These are phyloP conservation scores for Tetranychus cinnabarinus DNA, from an alignment of 1,140 invertebrate species.

Conservation along the genomic window DNA sequence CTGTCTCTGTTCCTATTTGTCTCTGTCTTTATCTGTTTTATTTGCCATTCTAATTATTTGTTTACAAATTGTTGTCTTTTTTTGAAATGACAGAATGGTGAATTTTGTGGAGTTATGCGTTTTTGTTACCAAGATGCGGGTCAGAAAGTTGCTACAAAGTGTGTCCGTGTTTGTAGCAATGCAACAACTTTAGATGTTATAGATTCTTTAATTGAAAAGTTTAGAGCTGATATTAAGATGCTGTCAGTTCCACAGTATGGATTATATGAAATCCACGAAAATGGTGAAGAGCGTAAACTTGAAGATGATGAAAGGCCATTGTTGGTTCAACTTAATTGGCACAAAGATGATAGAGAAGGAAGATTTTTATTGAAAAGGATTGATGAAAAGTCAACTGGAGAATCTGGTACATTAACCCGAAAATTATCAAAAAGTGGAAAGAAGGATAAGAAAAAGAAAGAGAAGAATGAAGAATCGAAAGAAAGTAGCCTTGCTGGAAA, in stretches of 20 bases:
- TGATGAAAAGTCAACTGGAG: constrained; percentile 34
- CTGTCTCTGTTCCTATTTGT: too few species aligned
- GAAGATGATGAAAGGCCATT: constrained; percentile 75
- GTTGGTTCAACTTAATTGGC: constrained; percentile 96
- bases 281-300: constrained; percentile 74
- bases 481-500: constrained; percentile 50
- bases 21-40: too few species aligned
- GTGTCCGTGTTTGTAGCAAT: constrained; percentile 84
- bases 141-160: constrained; percentile 96
- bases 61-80: neutral
- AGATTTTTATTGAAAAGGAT: constrained; percentile 75
- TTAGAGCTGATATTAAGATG: constrained; percentile 98
- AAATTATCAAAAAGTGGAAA: constrained; percentile 96
- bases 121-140: constrained; percentile 97
- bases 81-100: constrained; percentile 34
- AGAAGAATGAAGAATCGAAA: constrained; percentile 12
- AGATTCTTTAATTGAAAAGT: constrained; percentile 91
- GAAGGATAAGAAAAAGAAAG: constrained; percentile 37
- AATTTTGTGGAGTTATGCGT: constrained; percentile 94
- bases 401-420: constrained; percentile 37
- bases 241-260: constrained; percentile 82
- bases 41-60: too few species aligned
- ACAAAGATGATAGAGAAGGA: constrained; percentile 89
- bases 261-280: constrained; percentile 88
- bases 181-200: constrained; percentile 85